Evolutionary conservation across 2,888 invertebrate genomes (phyloP), one percentile per base, ranked within the genome.

Genomic region (Pardosa pseudoannulata): DNA sequence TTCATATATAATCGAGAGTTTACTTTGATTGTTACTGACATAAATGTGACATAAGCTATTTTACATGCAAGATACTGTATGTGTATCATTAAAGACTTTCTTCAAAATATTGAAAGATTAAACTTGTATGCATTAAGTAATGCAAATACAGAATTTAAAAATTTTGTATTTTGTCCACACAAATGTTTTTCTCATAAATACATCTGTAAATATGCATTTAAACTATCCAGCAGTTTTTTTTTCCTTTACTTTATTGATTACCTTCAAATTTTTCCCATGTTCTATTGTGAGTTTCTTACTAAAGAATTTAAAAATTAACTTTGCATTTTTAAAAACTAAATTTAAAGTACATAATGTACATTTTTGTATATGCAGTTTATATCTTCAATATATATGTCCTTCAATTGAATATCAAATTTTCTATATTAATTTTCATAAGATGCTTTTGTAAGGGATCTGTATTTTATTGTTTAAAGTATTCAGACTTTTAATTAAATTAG

Each of bases 161-260:
- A 16, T 16, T 16, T 46, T 46, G 7, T 56, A 56, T 56, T 56
- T 56, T 56, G 56, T 23, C 23, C 5, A 23, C 23, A 56, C 16
- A 46, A 2, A 56, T 56, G 11, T 23, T 56, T 56, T 56, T 11
- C 23, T 56, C 56, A 56, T 56, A 56, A 16, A 56, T 23, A 56
- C 56, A 56, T 56, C 56, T 56, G 56, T 56, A 56, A 56, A 56
- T 56, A 56, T 56, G 23, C 56, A 56, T 56, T 16, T 16, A 23
- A 5, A 6, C 56, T 23, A 6, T 23, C 1, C 16, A 56, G 36
- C 9, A 36, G 9, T 36, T 36, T 9, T 36, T 56, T 46, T 46
- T 36, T 46, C 16, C 41, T 46, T 16, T 46, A 16, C 16, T 9
- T 46, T 9, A 16, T 16, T 46, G 5, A 56, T 56, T 56, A 11